Percentiles rank a stretch among this genome's conserved stretches.
Conservation (phyloP, 2,797 vertebrate genomes). For the Poecilia gillii region DNA sequence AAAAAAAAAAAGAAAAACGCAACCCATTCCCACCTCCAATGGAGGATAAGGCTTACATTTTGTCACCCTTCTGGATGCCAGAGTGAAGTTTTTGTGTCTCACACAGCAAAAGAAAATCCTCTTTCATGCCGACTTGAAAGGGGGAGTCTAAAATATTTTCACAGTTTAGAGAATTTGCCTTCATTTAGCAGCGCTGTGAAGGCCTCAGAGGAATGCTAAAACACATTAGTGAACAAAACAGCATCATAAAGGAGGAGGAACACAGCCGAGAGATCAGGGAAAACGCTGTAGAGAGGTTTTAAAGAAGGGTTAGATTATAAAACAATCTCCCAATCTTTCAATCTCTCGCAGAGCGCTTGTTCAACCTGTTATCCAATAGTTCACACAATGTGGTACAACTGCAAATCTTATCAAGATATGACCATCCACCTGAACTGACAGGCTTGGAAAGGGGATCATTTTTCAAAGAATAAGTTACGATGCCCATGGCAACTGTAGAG, state of each 20-base stretch:
- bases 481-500: neutral
- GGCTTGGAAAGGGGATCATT: neutral
- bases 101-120: neutral
- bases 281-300: neutral
- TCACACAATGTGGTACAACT: neutral
- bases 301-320: neutral
- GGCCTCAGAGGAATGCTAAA: neutral
- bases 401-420: neutral
- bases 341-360: neutral
- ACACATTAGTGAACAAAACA: neutral
- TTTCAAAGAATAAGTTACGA: neutral
- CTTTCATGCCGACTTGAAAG: neutral
- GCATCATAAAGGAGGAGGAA: neutral
- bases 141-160: slow-evolving; percentile 4
- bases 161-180: neutral
- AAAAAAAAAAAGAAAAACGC: too few species aligned
- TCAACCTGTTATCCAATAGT: neutral
- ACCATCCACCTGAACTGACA: neutral
- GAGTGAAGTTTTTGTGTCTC: neutral
- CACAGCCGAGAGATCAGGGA: neutral
- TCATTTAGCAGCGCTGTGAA: neutral
- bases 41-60: neutral
- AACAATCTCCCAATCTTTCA: neutral
- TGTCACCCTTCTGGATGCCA: slow-evolving; percentile 1
- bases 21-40: neutral